Base-by-base conservation (phyloP, 1,140 invertebrate genomes). In the Mylabris phalerata region DNA sequence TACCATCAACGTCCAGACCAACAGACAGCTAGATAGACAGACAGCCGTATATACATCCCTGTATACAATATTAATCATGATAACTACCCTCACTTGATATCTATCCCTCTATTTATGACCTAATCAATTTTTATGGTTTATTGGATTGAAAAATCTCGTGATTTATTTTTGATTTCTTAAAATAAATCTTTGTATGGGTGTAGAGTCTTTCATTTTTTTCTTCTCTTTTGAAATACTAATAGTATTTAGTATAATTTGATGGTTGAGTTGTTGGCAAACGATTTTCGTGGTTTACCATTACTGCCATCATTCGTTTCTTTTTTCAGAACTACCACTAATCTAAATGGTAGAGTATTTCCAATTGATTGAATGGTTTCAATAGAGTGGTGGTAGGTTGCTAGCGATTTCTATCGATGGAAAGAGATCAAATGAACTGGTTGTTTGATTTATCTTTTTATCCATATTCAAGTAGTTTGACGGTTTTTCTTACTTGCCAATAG, bases 401-500 rank as follows among this genome's bases (percentile, higher is more conserved):
- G 4, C 4, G 60, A 61, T 59, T 62, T 64, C 60, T 59, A 64
- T 64, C 52, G 57, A 50, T 43, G 50, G 55, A 32, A 32, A 32
- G 7, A 32, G 32, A 32, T 32, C 4, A 7, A 32, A 7, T 5
- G 32, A 32, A 7, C 4, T 4, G 32, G 32, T 32, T 57, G 44
- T 55, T 56, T 69, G 65, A 69, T 67, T 69, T 69, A 69, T 67
- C 61, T 62, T 65, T 63, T 65, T 55, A 67, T 69, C 64, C 67
- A 69, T 69, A 69, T 69, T 69, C 67, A 69, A 32, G 61, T 58
- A 66, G 65, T 49, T 59, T 55, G 50, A 57, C 57, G 50, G 32
- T 32, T 41, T 51, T 41, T 51, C 38, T 51, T 38, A 41, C 19
- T 13, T 24, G 49, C 39, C 40, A 41, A 41, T 51, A 25, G 49